phyloP scores from a whole-genome alignment of 2,888 invertebrate species.

The Temnothorax ravouxi region DNA sequence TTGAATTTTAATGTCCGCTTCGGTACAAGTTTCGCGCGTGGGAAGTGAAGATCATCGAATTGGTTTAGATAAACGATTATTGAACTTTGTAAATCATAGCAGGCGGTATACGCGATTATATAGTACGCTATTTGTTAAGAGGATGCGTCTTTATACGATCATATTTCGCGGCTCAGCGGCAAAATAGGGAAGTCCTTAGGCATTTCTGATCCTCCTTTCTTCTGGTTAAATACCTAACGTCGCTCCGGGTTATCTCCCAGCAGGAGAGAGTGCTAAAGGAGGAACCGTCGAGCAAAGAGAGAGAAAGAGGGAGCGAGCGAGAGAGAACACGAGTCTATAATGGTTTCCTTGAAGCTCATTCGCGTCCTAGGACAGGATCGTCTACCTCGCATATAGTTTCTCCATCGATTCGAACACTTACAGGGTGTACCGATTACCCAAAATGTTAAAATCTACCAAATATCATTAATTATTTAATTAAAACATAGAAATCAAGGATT shows the following conservation, averaged over 20 bases:
- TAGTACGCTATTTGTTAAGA: background rate
- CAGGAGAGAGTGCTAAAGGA: conserved; percentile 43
- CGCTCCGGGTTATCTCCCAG: conserved; percentile 68
- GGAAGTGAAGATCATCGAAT: conserved; percentile 18
- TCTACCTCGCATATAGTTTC: conserved; percentile 44
- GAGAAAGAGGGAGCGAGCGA: conserved; percentile 25
- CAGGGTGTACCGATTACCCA: conserved; percentile 64
- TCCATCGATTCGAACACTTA: conserved; percentile 47
- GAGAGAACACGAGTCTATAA: conserved; percentile 72
- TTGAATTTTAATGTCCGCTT: conserved; percentile 44
- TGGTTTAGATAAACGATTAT: background rate
- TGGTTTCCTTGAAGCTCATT: conserved; percentile 78
- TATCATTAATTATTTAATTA: background rate
- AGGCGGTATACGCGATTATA: background rate
- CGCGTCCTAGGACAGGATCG: conserved; percentile 66
- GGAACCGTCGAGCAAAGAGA: conserved; percentile 57
- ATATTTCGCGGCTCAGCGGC: conserved; percentile 28
- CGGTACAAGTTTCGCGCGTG: background rate
- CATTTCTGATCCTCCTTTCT: conserved; percentile 68
- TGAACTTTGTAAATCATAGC: background rate
- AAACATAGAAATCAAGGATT: background rate
- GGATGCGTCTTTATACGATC: conserved; percentile 20
- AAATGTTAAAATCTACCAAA: conserved; percentile 6
- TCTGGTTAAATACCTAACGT: conserved; percentile 66
- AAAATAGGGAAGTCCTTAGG: conserved; percentile 58